Evolutionary conservation across 2,113 vertebrate genomes (phyloP), one percentile per base, ranked within the genome.

Genomic region (Rhagologus leucostigma): DNA sequence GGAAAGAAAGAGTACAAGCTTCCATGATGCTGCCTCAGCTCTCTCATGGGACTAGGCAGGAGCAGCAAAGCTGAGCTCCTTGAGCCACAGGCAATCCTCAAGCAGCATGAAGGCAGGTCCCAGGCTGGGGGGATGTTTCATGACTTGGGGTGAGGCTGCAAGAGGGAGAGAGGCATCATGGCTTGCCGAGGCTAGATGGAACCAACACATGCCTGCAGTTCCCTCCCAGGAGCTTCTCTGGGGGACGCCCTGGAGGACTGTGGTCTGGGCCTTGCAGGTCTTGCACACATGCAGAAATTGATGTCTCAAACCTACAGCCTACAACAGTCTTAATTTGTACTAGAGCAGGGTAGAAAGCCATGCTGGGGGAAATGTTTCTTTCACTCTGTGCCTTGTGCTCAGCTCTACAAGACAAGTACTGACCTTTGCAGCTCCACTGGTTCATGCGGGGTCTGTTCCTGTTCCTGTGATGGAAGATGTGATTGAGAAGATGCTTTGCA

Each of bases 231-330:
- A 85, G 6, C 56, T 19, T 7, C 32, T 47, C 27, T 32, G 10
- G 23, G 9, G 47, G 1, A 18, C 1, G 2, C 10, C 12, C 41
- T 55, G 26, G 39, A 59, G 35, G 22, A 64, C 3, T 0, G 0
- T 9, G 8, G 9, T 41, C 42, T 75, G n/a, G 6, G 53, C 24
- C 29, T 70, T 1, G 1, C 30, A 57, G n/a, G 13, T 37, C 39
- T 63, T 44, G 18, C 11, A 70, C 0, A 0, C 32, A 3, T 53
- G n/a, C 42, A 67, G 41, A 39, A 57, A 65, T 70, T 35, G 44
- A 27, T 60, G 37, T n/a, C 47, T 44, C 22, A 70, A 37, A 62
- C 37, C 22, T 8, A 16, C 19, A 67, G 37, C 26, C 50, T 78
- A 15, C 8, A 60, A 33, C 9, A 46, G 13, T 35, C 18, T 62